A percentile compares a stretch with the other conserved stretches of the same genome.
Evolutionary conservation across 2,888 invertebrate species (phyloP).

Genomic region (Temnothorax unifasciatus): DNA sequence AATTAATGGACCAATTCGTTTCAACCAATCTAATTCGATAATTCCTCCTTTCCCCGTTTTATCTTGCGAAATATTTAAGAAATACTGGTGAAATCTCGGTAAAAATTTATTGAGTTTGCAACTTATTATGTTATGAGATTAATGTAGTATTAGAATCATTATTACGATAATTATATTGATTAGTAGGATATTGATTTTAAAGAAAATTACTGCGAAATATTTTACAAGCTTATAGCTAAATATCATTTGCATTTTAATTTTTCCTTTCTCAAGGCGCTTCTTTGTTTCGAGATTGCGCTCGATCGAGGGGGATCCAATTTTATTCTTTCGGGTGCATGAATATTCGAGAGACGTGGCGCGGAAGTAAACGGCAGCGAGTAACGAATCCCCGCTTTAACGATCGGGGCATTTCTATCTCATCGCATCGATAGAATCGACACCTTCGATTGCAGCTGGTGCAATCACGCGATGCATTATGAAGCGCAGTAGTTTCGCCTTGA

Average conservation of each 20-base stretch:
- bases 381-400: slow-evolving; percentile 47
- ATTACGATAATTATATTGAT: not conserved
- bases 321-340: slow-evolving; percentile 48
- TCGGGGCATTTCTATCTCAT: slow-evolving; percentile 34
- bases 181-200: not conserved
- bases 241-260: not conserved
- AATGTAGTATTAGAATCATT: no score
- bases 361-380: slow-evolving; percentile 36
- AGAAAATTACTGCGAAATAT: not conserved
- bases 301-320: slow-evolving; percentile 40
- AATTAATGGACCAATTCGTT: not conserved
- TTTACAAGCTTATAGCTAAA: not conserved
- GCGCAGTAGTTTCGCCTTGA: slow-evolving; percentile 43
- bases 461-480: slow-evolving; percentile 55
- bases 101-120: not conserved
- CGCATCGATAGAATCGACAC: slow-evolving; percentile 38
- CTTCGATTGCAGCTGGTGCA: slow-evolving; percentile 42
- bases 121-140: not conserved
- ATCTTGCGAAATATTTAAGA: not conserved
- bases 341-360: slow-evolving; percentile 34
- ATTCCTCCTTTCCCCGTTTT: not conserved
- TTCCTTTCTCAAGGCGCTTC: not conserved
- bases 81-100: not conserved
- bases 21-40: not conserved
- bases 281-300: not conserved